A percentile compares a stretch with the other conserved stretches of the same genome.
Evolutionary conservation across 2,888 invertebrate species (phyloP).

Genomic region (Dolichomitus sp.): DNA sequence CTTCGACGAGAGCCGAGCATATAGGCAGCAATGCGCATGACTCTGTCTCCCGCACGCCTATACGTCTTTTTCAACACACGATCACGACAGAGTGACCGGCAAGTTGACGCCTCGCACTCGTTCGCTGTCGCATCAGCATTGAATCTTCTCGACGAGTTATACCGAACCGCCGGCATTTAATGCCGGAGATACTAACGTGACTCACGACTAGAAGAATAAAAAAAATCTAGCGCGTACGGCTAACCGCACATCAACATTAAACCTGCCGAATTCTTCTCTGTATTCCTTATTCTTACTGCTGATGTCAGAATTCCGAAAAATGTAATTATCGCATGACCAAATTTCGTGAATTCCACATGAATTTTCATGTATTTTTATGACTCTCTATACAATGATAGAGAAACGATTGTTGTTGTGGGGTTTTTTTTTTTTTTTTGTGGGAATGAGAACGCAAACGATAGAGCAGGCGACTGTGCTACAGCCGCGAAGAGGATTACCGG

Average conservation of each 20-base stretch:
- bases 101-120: slow-evolving; percentile 39
- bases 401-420: slow-evolving; percentile 18
- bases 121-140: slow-evolving; percentile 38
- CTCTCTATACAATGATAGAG: not conserved
- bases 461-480: slow-evolving; percentile 14
- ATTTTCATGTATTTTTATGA: slow-evolving; percentile 6
- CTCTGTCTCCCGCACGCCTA: slow-evolving; percentile 22
- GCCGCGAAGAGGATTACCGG: slow-evolving; percentile 53
- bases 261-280: slow-evolving; percentile 28
- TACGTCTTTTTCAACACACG: slow-evolving; percentile 43
- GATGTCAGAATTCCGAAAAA: slow-evolving; percentile 46
- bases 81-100: slow-evolving; percentile 47
- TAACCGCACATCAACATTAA: slow-evolving; percentile 33
- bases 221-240: not conserved
- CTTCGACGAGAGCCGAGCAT: slow-evolving; percentile 62
- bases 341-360: not conserved
- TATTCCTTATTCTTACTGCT: slow-evolving; percentile 1
- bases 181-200: slow-evolving; percentile 33
- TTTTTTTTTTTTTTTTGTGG: slow-evolving; percentile 15
- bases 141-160: slow-evolving; percentile 50
- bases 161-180: slow-evolving; percentile 34
- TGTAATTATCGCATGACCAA: slow-evolving; percentile 43
- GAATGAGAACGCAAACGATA: slow-evolving; percentile 24
- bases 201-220: slow-evolving; percentile 23
- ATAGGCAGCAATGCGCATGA: slow-evolving; percentile 41